phyloP scores from a whole-genome alignment of 2,888 invertebrate species.

The Tubiluchus corallicola region DNA sequence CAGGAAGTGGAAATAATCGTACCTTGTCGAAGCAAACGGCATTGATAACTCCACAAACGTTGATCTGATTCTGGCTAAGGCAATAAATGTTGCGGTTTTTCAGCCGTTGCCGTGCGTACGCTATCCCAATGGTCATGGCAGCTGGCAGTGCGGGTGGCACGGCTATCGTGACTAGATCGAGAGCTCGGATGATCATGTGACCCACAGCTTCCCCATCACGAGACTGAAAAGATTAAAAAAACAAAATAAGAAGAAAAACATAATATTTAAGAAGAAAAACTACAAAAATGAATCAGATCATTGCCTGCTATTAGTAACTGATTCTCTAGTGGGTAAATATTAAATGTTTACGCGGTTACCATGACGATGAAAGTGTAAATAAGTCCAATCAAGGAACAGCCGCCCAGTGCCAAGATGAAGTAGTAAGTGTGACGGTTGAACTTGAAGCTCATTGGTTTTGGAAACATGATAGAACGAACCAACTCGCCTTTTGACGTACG shows the following conservation, averaged over 20 bases:
- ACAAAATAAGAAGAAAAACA: too few relatives aligned
- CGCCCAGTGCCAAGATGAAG: constrained; percentile 50
- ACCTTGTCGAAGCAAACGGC: constrained; percentile 35
- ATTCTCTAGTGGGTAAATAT: too few relatives aligned
- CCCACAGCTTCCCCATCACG: constrained; percentile 1
- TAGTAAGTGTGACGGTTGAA: constrained; percentile 43
- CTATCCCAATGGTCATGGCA: constrained; percentile 34
- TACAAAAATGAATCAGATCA: too few relatives aligned
- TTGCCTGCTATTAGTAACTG: too few relatives aligned
- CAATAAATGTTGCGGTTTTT: constrained; percentile 32
- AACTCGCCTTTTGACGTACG: constrained; percentile 35
- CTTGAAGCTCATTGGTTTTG: constrained; percentile 38
- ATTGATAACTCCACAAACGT: constrained; percentile 33
- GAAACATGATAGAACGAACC: constrained; percentile 38
- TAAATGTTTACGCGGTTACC: too few relatives aligned
- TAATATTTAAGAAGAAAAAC: too few relatives aligned
- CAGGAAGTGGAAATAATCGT: too few relatives aligned
- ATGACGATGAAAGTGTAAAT: constrained; percentile 70
- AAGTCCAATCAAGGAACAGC: constrained; percentile 47
- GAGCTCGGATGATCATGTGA: constrained; percentile 49
- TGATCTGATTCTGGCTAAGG: constrained; percentile 33
- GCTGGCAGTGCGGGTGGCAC: constrained; percentile 78
- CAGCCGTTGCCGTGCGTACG: constrained; percentile 31
- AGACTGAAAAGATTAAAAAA: too few relatives aligned
- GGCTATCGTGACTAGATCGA: constrained; percentile 80